Evolutionary conservation across 2,888 invertebrate genomes (phyloP), one percentile per base, ranked within the genome.

Genomic region (Drosophila pegasa): DNA sequence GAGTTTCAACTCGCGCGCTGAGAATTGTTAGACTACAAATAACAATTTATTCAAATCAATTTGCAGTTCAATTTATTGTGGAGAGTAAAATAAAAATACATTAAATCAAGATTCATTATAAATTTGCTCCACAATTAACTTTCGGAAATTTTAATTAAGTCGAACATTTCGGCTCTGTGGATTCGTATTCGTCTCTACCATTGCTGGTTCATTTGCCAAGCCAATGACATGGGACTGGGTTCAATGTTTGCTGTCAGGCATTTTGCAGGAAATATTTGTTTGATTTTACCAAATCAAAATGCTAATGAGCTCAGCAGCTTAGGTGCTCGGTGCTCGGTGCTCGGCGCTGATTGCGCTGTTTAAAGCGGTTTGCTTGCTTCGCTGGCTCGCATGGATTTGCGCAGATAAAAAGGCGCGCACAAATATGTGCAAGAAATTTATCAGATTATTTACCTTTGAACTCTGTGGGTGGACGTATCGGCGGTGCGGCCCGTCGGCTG

Each of bases 401-500:
- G 56, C 56, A 43, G 31, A 60, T 35, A 61, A 78, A 81, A 67
- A 67, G 69, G 50, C 22, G 25, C 35, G 29, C 52, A 78, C 63
- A 71, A 75, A 86, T 79, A 75, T 57, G 41, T 38, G 37, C 41
- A 56, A 37, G 50, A 14, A 40, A 37, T 48, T 71, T 60, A 73
- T 75, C 47, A 63, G 87, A 82, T 79, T 88, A 60, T 86, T 82
- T 82, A 88, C 88, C 82, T 88, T 82, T 82, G 88, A 88, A 75
- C 88, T 41, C 40, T 31, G 45, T 16, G 71, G 37, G n/a, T 56
- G 62, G 35, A 27, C 63, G 40, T 69, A 48, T 62, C 61, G 56
- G 64, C 41, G 48, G 14, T 20, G 27, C 45, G 35, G 33, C 50
- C 57, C 51, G 50, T 47, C 59, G 37, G 55, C 35, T 41, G 14